A percentile compares a stretch with the other conserved stretches of the same genome.
Evolutionary conservation across 2,888 invertebrate genomes (phyloP).

Genomic region (Latrodectus elegans): DNA sequence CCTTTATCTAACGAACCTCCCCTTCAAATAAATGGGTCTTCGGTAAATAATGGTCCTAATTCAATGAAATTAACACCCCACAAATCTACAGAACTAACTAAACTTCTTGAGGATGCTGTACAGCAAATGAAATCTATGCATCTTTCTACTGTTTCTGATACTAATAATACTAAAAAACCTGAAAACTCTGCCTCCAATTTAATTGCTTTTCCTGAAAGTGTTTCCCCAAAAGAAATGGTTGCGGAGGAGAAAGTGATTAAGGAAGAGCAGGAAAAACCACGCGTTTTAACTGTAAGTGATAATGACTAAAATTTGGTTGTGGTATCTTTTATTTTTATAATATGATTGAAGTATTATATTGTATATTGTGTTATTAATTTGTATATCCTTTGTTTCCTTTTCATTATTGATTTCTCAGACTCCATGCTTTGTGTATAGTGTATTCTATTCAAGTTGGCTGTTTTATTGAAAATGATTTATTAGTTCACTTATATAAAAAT

Average conservation of each 20-base stretch:
- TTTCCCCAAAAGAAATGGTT: constrained; percentile 16
- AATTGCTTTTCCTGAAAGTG: not conserved
- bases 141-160: constrained; percentile 46
- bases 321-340: no score
- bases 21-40: constrained; percentile 20
- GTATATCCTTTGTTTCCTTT: no score
- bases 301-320: not conserved
- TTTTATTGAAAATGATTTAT: no score
- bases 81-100: constrained; percentile 63
- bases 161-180: constrained; percentile 49
- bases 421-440: no score
- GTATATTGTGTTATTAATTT: no score
- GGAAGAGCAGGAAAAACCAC: constrained; percentile 39
- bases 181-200: constrained; percentile 28
- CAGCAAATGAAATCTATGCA: constrained; percentile 67
- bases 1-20: constrained; percentile 10
- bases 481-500: no score
- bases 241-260: constrained; percentile 8
- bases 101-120: constrained; percentile 63
- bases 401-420: no score
- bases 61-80: constrained; percentile 47
- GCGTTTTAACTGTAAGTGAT: constrained; percentile 63
- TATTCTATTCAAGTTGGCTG: no score
- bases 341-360: no score
- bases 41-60: constrained; percentile 14